Base-by-base conservation (phyloP, 1,140 invertebrate genomes). In the Manduca sexta region DNA sequence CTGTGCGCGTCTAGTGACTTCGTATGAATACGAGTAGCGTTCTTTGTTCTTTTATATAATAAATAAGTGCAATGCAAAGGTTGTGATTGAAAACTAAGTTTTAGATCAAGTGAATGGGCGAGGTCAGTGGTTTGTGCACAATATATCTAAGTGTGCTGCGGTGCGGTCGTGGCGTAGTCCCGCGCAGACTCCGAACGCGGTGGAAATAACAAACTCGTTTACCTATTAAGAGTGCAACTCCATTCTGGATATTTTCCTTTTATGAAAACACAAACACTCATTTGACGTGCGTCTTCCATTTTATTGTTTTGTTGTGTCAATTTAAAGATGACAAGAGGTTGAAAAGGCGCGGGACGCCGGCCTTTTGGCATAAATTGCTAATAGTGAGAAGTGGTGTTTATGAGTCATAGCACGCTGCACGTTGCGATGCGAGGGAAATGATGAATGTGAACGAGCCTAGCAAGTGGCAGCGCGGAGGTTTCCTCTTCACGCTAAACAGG, bases 391-490 rank as follows among this genome's bases (percentile, higher is more conserved):
- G 66, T 61, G 55, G 50, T 69, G 54, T 52, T 67, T 60, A 68
- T 83, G 79, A 83, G 55, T 83, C 79, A 82, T 67, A 64, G 52
- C 62, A 33, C 37, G 41, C 26, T 42, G 40, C n/a, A 35, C 13
- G 47, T 57, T 69, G 74, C 67, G 63, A 80, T 81, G 79, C 77
- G 64, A 79, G 53, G 68, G 72, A 59, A 74, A 78, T 74, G 67
- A 84, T 79, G 77, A 74, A 84, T 66, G 69, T 74, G 60, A 76
- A 60, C 57, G 80, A 80, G 63, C 57, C 72, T 45, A 72, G 53
- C 62, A 83, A 78, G 71, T 79, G 80, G 80, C 71, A 78, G 56
- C 78, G 74, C 57, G 75, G 75, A 56, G 73, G 80, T 34, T 78
- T 84, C 64, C 67, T 84, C 55, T 81, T 69, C 41, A 56, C 69